Evolutionary conservation across 2,888 invertebrate genomes (phyloP).

Genomic region (Cerastoderma edule): DNA sequence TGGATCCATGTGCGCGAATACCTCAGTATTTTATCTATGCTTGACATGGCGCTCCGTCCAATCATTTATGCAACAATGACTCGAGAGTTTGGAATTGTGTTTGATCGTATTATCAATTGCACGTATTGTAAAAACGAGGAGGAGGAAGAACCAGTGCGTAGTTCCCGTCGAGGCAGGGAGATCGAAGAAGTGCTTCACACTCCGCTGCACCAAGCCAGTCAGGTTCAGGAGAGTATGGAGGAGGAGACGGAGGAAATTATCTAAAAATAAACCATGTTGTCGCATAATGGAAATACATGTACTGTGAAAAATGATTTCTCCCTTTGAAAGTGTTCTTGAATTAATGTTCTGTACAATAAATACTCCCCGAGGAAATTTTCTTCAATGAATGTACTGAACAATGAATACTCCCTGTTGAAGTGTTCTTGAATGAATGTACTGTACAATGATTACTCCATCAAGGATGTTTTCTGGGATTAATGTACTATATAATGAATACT

Average conservation of each 20-base stretch:
- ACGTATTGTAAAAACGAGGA: constrained; percentile 62
- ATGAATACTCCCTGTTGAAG: too few relatives aligned
- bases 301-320: too few relatives aligned
- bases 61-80: constrained; percentile 76
- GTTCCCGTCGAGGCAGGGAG: constrained; percentile 43
- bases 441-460: too few relatives aligned
- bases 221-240: constrained; percentile 30
- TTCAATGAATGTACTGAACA: too few relatives aligned
- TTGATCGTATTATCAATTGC: constrained; percentile 79
- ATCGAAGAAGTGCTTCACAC: constrained; percentile 51
- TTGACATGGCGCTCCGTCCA: constrained; percentile 74
- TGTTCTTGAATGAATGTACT: too few relatives aligned
- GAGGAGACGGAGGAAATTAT: constrained; percentile 47
- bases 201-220: constrained; percentile 26
- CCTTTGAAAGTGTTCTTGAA: too few relatives aligned
- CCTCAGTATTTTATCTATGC: constrained; percentile 66
- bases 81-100: constrained; percentile 73
- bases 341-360: too few relatives aligned
- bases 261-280: too few relatives aligned
- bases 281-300: too few relatives aligned
- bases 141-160: constrained; percentile 36
- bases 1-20: constrained; percentile 59
- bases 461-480: too few relatives aligned
- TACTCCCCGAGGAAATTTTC: too few relatives aligned
- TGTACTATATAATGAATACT: too few relatives aligned